A percentile compares a stretch with the other conserved stretches of the same genome.
phyloP scores from a whole-genome alignment of 2,113 vertebrate genomes.

The Neolamprologus falcicula region DNA sequence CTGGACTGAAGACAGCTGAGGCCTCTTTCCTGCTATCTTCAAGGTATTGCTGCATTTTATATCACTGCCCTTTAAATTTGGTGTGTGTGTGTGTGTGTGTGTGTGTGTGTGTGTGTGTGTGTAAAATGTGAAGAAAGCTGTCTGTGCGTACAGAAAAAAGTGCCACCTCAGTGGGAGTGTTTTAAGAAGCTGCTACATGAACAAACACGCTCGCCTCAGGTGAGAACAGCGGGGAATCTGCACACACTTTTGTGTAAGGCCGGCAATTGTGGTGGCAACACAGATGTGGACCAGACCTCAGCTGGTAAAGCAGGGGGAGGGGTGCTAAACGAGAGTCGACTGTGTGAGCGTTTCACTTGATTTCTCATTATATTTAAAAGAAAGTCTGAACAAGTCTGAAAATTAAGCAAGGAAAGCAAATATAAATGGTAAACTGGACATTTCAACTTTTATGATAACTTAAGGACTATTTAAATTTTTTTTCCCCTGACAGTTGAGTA shows the following conservation, averaged over 20 bases:
- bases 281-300: conserved; percentile 35
- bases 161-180: not conserved
- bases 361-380: conserved; percentile 7
- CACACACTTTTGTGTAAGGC: conserved; percentile 8
- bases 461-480: rapidly evolving
- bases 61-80: rapidly evolving
- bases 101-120: rapidly evolving
- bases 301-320: not conserved
- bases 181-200: conserved; percentile 31
- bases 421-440: not conserved
- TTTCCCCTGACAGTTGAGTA: not conserved
- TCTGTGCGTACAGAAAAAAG: not conserved
- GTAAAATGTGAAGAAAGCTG: not conserved
- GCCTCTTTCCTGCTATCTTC: not conserved
- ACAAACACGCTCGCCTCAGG: conserved; percentile 16
- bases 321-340: not conserved
- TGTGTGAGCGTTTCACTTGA: not conserved
- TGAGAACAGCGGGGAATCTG: not conserved
- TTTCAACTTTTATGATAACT: not conserved
- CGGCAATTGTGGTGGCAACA: not conserved
- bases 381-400: not conserved
- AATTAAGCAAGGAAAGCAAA: not conserved
- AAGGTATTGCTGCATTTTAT: not conserved
- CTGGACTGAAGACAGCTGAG: not conserved
- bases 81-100: rapidly evolving